Evolutionary conservation across 2,888 invertebrate genomes (phyloP).

Genomic region (Fragum sueziense): DNA sequence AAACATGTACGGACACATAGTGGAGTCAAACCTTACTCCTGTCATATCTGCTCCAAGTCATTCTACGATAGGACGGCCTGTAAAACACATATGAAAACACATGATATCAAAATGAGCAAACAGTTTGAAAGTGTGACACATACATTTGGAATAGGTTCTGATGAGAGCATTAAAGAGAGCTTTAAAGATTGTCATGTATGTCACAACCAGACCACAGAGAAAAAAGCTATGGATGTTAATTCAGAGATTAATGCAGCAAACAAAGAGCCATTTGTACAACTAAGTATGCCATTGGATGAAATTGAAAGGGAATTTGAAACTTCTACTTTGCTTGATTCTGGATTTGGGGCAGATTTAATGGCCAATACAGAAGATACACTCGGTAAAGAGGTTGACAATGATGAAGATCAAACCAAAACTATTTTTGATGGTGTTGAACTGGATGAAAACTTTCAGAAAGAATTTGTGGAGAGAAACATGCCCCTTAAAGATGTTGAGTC

Average conservation of each 20-base stretch:
- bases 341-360: constrained; percentile 41
- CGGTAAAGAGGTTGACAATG: not conserved
- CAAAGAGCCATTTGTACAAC: not conserved
- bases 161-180: not conserved
- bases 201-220: not conserved
- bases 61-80: constrained; percentile 54
- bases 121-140: constrained; percentile 19
- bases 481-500: constrained; percentile 52
- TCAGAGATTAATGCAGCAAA: not conserved
- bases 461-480: constrained; percentile 60
- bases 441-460: constrained; percentile 57
- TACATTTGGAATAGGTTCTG: constrained; percentile 30
- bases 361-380: constrained; percentile 4
- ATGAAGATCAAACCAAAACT: not conserved
- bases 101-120: constrained; percentile 21
- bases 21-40: constrained; percentile 57
- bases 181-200: not conserved
- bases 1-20: constrained; percentile 56
- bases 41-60: constrained; percentile 50
- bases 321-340: constrained; percentile 38
- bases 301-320: constrained; percentile 46
- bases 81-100: constrained; percentile 50
- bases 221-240: not conserved
- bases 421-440: constrained; percentile 50
- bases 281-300: constrained; percentile 29